Percentiles rank a stretch among this genome's conserved stretches.
Evolutionary conservation across 2,797 vertebrate genomes (phyloP).

Genomic region (Hipposideros larvatus): DNA sequence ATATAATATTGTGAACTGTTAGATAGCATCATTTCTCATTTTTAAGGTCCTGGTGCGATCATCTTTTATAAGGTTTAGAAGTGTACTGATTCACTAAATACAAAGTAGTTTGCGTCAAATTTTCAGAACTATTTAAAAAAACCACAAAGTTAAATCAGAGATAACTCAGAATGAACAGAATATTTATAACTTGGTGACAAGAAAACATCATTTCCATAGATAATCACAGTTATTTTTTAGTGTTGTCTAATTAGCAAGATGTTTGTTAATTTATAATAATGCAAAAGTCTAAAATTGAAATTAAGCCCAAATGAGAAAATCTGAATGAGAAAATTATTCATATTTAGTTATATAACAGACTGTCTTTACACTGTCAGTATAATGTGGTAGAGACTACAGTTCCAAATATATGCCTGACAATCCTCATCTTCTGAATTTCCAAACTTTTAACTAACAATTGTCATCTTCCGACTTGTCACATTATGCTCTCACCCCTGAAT

Average conservation of each 20-base stretch:
- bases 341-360: conserved; percentile 71
- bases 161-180: conserved; percentile 73
- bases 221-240: conserved; percentile 64
- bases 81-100: neutral
- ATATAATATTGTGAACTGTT: neutral
- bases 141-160: conserved; percentile 41
- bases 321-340: conserved; percentile 79
- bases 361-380: conserved; percentile 74
- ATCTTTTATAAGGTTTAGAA: conserved; percentile 42
- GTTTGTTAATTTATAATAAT: conserved; percentile 81
- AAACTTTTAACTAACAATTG: conserved; percentile 66
- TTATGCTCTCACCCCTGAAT: conserved; percentile 10
- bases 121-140: conserved; percentile 66
- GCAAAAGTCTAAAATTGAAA: conserved; percentile 72
- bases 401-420: conserved; percentile 76
- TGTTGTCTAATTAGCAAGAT: conserved; percentile 70
- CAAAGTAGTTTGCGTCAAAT: conserved; percentile 48
- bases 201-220: conserved; percentile 64
- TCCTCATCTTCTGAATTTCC: conserved; percentile 70
- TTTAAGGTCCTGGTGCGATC: neutral
- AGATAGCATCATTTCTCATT: neutral
- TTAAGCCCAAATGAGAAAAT: conserved; percentile 78
- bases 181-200: conserved; percentile 74
- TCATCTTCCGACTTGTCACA: conserved; percentile 2
- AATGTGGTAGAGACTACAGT: conserved; percentile 76